Base-by-base conservation (phyloP, 2,888 invertebrate species). In the Scaeva pyrastri region DNA sequence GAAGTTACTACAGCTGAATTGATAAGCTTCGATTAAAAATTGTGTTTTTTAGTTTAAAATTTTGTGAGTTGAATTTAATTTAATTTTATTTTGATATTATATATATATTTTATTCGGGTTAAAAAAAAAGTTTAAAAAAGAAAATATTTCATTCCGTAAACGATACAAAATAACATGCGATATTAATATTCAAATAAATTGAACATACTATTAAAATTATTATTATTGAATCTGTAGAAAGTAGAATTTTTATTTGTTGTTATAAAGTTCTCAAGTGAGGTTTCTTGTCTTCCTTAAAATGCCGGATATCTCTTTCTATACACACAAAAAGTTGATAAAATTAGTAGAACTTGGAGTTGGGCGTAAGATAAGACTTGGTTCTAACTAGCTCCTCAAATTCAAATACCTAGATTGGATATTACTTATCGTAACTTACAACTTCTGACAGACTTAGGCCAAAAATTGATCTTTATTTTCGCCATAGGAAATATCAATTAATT, bases 11-110 rank as follows among this genome's bases (percentile, higher is more conserved):
- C 96, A 2, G 97, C 96, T 16, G 97, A 97, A 92, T 93, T 97
- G 45, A 97, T 97, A 88, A 96, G 95, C 90, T 97, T 97, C 89
- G 97, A 97, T 93, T 97, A 94, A 94, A 93, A 94, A 52, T 90
- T 11, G 36, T 1, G 1, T 16, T 12, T 55, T n/a, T 58, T 26
- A n/a, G 16, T 45, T 56, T 10, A 23, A 48, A 56, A 36, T 64
- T 11, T 50, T 19, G 50, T 23, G 21, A 21, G 5, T 50, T 66
- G 5, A 1, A 50, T n/a, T 73, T 50, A 48, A 39, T 79, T 56
- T 50, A 58, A 19, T 6, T 66, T 66, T 8, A 48, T n/a, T n/a
- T n/a, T n/a, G 19, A 55, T 56, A 58, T 50, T 62, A 41, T 56
- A 36, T 19, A 74, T 75, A 72, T 74, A 72, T 74, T 55, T 55